Evolutionary conservation across 1,140 invertebrate species (phyloP).

Genomic region (Bombus confusus): DNA sequence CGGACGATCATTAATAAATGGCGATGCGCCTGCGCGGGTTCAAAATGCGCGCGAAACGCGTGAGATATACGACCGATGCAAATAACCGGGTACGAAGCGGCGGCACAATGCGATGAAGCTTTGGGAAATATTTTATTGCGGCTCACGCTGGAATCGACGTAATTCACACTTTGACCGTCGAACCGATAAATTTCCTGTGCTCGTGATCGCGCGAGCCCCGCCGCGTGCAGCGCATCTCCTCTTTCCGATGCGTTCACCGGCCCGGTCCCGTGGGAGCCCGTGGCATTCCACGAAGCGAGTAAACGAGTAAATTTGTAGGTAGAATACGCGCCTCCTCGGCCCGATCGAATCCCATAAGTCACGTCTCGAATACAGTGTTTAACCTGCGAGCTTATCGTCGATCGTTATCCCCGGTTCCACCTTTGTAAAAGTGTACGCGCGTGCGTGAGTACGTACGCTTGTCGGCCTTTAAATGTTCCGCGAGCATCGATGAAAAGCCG

Average conservation of each 20-base stretch:
- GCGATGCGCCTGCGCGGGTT: constrained; percentile 10
- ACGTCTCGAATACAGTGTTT: constrained; percentile 68
- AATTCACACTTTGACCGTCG: constrained; percentile 57
- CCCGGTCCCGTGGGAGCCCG: constrained; percentile 36
- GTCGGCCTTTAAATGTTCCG: constrained; percentile 40
- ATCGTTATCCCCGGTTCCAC: constrained; percentile 59
- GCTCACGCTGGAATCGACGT: constrained; percentile 35
- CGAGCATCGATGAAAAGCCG: constrained; percentile 19
- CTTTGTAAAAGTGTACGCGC: neutral
- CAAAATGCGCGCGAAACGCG: constrained; percentile 17
- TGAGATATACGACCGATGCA: constrained; percentile 36
- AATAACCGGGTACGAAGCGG: constrained; percentile 29
- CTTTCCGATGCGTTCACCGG: neutral
- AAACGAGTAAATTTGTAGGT: constrained; percentile 70
- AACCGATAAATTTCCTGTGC: constrained; percentile 56
- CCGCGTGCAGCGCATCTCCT: neutral
- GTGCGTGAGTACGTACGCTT: neutral
- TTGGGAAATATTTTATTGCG: constrained; percentile 49
- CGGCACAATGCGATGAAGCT: constrained; percentile 38
- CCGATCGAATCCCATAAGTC: constrained; percentile 67
- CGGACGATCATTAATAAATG: neutral
- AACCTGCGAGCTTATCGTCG: constrained; percentile 59
- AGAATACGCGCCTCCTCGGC: constrained; percentile 45
- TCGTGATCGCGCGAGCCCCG: constrained; percentile 17
- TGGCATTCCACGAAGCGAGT: constrained; percentile 61